phyloP scores from a whole-genome alignment of 1,140 invertebrate genomes.

The Macrobrachium rosenbergii region DNA sequence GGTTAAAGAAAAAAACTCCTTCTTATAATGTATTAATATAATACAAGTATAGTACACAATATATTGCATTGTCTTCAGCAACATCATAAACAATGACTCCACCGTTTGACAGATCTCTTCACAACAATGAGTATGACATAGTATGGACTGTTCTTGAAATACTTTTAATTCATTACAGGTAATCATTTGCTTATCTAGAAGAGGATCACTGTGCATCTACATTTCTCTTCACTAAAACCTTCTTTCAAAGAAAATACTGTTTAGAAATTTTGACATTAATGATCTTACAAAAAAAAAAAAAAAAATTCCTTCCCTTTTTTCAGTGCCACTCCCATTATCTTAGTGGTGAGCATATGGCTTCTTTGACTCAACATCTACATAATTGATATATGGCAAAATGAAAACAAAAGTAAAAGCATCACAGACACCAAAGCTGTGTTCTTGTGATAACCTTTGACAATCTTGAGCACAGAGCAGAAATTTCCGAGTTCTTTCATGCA shows the following conservation, averaged over 20 bases:
- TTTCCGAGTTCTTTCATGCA: neutral
- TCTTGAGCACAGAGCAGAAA: neutral
- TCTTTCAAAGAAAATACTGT: neutral
- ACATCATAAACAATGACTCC: conserved; percentile 51
- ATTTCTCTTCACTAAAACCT: too few species aligned
- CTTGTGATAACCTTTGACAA: neutral
- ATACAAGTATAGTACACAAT: conserved; percentile 51
- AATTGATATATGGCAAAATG: too few species aligned
- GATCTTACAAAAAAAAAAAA: neutral
- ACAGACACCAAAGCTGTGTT: conserved; percentile 8
- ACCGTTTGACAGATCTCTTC: conserved; percentile 22
- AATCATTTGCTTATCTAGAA: too few species aligned
- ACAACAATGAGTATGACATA: neutral
- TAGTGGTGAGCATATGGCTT: neutral
- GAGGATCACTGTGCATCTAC: too few species aligned
- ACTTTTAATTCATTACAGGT: too few species aligned
- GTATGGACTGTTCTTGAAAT: neutral
- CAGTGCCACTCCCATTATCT: neutral
- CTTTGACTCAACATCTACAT: conserved; percentile 2
- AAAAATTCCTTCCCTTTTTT: neutral
- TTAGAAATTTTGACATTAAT: neutral
- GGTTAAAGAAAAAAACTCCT: neutral
- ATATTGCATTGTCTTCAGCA: conserved; percentile 56
- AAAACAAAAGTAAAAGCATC: neutral
- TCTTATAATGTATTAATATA: conserved; percentile 54